Evolutionary conservation across 2,888 invertebrate genomes (phyloP).

Genomic region (Ochropacha duplaris): DNA sequence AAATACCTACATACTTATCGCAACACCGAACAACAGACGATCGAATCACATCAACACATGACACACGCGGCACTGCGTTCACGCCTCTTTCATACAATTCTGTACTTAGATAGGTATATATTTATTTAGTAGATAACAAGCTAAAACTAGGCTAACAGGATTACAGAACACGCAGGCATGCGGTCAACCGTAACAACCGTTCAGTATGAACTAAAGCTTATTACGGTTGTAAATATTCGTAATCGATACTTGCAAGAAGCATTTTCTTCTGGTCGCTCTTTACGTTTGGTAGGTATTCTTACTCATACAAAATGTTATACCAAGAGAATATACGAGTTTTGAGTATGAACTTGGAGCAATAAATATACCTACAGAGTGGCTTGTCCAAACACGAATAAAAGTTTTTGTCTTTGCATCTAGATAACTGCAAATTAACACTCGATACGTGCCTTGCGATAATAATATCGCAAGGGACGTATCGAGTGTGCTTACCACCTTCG

Average conservation of each 20-base stretch:
- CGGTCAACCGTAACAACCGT: slow-evolving; percentile 31
- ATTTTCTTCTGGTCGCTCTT: not conserved
- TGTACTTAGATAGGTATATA: slow-evolving; percentile 15
- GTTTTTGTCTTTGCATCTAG: too few relatives aligned
- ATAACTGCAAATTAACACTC: too few relatives aligned
- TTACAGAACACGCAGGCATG: slow-evolving; percentile 46
- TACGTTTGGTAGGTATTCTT: too few relatives aligned
- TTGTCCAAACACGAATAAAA: too few relatives aligned
- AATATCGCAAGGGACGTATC: too few relatives aligned
- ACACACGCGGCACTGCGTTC: slow-evolving; percentile 1
- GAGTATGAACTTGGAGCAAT: too few relatives aligned
- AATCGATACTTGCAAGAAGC: not conserved
- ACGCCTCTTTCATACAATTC: slow-evolving; percentile 16
- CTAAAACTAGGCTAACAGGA: slow-evolving; percentile 69
- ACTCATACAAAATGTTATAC: too few relatives aligned
- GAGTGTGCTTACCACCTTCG: too few relatives aligned
- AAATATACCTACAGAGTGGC: too few relatives aligned
- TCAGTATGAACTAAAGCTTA: slow-evolving; percentile 28
- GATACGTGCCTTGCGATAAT: too few relatives aligned
- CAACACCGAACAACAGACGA: not conserved
- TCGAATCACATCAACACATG: not conserved
- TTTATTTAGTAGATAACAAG: slow-evolving; percentile 46
- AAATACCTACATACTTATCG: not conserved
- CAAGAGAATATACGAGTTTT: too few relatives aligned
- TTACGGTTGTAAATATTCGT: slow-evolving; percentile 16